phyloP scores from a whole-genome alignment of 2,888 invertebrate genomes.

The Liopterus haemorrhoidalis region DNA sequence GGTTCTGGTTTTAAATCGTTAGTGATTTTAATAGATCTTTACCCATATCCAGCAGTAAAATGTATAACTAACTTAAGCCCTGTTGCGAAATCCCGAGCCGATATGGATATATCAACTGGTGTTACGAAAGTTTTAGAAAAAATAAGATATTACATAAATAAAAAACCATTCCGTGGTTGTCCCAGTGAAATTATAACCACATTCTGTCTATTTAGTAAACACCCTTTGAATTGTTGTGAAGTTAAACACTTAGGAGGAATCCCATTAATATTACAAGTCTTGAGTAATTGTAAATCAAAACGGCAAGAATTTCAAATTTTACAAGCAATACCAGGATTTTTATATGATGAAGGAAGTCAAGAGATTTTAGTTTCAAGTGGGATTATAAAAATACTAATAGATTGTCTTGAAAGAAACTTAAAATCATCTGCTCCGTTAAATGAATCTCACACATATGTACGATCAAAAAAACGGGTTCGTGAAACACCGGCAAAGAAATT shows the following conservation, averaged over 20 bases:
- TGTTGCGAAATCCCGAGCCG: conserved; percentile 17
- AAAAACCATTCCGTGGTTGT: too few relatives aligned
- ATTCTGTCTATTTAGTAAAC: conserved; percentile 18
- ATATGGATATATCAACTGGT: conserved; percentile 15
- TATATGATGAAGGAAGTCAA: conserved; percentile 17
- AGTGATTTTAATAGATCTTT: conserved; percentile 16
- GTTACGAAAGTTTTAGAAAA: conserved; percentile 15
- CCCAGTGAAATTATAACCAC: conserved; percentile 14
- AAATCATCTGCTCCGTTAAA: conserved; percentile 13
- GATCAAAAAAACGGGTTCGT: too few relatives aligned
- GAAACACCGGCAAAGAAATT: too few relatives aligned
- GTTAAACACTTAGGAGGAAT: conserved; percentile 16
- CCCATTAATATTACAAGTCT: conserved; percentile 13
- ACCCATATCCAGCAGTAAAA: conserved; percentile 18
- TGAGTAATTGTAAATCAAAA: conserved; percentile 14
- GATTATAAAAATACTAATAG: conserved; percentile 14
- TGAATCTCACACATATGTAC: conserved; percentile 10
- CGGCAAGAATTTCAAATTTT: conserved; percentile 19
- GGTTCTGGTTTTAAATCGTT: conserved; percentile 21
- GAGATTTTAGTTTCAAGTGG: conserved; percentile 14
- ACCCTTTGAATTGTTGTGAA: conserved; percentile 19
- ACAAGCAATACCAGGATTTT: conserved; percentile 14
- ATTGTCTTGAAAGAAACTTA: conserved; percentile 20
- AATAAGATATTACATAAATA: too few relatives aligned
- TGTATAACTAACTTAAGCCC: conserved; percentile 20